Base-by-base conservation (phyloP, 2,113 vertebrate species). In the Galbula dea region DNA sequence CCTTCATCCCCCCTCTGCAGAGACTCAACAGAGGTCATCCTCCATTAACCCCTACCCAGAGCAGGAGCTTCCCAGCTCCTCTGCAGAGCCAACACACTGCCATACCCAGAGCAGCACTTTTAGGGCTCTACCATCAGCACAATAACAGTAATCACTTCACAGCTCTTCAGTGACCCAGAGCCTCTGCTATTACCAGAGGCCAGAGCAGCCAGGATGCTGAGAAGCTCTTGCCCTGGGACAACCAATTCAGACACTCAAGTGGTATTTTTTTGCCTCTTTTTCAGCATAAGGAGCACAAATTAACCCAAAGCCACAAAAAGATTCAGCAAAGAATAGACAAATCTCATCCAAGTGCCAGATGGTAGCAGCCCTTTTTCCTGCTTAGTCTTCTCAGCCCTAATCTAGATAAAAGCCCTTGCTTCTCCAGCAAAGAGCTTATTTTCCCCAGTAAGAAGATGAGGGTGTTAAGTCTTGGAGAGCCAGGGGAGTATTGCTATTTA, bases 271-370 rank as follows among this genome's bases (percentile, higher is more conserved):
- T 22, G 24, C 6, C n/a, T 61, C 11, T 68, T 67, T 48, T 49
- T 10, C 41, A 61, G 34, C 46, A 16, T 66, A 84, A 80, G 0
- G 0, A 78, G 61, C 46, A 66, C 55, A 72, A 69, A 77, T 88
- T 15, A 83, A 92, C 72, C 68, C 76, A 41, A 83, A 94, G 48
- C 17, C 51, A 48, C 43, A 8, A 20, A 63, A 77, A 82, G 52
- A 20, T 45, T 71, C 57, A n/a, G 67, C 41, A 32, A 20, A n/a
- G 90, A 75, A 69, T 3, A 61, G 76, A 69, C 59, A 45, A 55
- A 72, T 90, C 94, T 90, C 90, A 66, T 63, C 41, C 23, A 14
- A 23, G 83, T 37, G 57, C 76, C 95, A 95, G 86, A 92, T 89
- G 86, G 88, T 41, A 89, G 24, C 76, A 57, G 30, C 3, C 36